Evolutionary conservation across 2,888 invertebrate species (phyloP), one percentile per base, ranked within the genome.

Genomic region (Drosophila hawaiiensis): DNA sequence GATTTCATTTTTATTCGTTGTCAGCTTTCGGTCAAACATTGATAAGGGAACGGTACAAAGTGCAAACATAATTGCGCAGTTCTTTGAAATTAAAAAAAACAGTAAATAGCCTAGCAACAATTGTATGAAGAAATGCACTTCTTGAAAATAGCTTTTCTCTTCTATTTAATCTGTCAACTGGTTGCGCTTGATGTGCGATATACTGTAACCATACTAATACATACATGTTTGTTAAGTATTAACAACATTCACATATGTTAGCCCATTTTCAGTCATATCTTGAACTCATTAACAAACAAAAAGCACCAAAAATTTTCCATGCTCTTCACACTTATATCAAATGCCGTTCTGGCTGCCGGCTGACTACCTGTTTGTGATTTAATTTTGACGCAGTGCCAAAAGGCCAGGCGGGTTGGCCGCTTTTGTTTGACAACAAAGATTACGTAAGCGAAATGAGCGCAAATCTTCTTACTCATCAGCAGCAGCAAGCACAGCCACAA

Each of bases 401-500:
- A 28, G 3, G 3, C n/a, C 39, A 29, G 14, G 12, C 29, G 59
- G 58, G 56, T 31, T 55, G 39, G 43, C 50, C 55, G 64, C 75
- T 70, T 84, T 89, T 90, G 90, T 89, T 89, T 89, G 67, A 83
- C 77, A 90, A 89, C 89, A 89, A 89, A 86, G 76, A 75, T 89
- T 88, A 73, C 86, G 88, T 82, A 81, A 89, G 78, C 75, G 49
- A 37, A 53, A 50, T 64, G 53, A 72, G 60, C 35, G 43, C 37
- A 25, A 70, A 41, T 14, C 60, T 37, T 60, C 41, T 33, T 66
- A 43, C 43, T 29, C 53, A 41, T 54, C 47, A 47, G 25, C 52
- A 35, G 14, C 47, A 29, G n/a, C 37, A 16, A 25, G 25, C n/a
- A 7, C 33, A 52, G 37, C 52, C 10, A 29, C 43, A 63, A 37